Evolutionary conservation across 2,797 vertebrate species (phyloP), one percentile per base, ranked within the genome.

Genomic region (Botia kubotai): DNA sequence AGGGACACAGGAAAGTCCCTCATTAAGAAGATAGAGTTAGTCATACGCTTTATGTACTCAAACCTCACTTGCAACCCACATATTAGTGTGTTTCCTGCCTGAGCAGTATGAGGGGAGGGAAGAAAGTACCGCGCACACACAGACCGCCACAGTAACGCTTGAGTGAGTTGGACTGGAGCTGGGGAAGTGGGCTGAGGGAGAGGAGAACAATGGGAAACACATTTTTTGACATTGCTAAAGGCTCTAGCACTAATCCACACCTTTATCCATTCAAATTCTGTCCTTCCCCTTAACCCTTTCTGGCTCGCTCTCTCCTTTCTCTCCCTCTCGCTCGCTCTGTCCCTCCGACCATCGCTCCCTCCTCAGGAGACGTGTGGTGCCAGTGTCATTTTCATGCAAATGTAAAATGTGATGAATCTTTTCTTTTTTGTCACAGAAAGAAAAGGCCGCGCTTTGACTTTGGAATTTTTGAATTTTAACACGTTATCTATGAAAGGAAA

Each of bases 341-440:
- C 58, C 33, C 67, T 77, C 50, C 69, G 62, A 87, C 72, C 87
- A 86, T 83, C 70, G 84, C 75, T 86, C 89, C 91, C 86, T 86
- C 69, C 84, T 87, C 84, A 82, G 88, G 89, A 88, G 91, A 92
- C 94, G 93, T 93, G 93, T 92, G 91, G 91, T 92, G 89, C 91
- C 90, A 86, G 87, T 93, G 94, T 94, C 93, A 93, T 95, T 95
- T 92, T 93, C 92, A 94, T 94, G 93, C 91, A 92, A 94, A 95
- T 95, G 92, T 89, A 84, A 90, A 94, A 93, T 92, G 93, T 94
- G 94, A 94, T 94, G 93, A 94, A 94, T 94, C 93, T 94, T 92
- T 93, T 90, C 87, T 83, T 87, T 92, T 92, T 93, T 93, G 91
- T 93, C 75, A 82, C 72, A 26, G 73, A 71, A 68, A 77, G 70